Base-by-base conservation (phyloP, 2,797 vertebrate species). In the Brachymystax lenok region DNA sequence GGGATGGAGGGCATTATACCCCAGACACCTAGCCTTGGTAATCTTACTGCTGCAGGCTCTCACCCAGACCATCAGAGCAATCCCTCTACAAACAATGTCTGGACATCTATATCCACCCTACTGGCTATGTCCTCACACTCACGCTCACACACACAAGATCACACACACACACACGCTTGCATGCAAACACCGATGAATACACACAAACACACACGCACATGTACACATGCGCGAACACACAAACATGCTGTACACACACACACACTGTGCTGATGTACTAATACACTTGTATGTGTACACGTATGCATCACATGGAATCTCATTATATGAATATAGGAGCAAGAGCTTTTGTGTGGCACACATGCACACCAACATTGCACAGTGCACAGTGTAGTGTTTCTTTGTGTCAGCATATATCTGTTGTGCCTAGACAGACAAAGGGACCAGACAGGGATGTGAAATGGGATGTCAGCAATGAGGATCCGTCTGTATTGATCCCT, bases 341-440 rank as follows among this genome's bases (percentile, higher is more conserved):
- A 12, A 10, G 24, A 66, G 2, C 10, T 1, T 46, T 46, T 12
- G 40, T 66, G 63, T 27, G 13, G 13, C 13, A 66, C 24, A 51
- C 66, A 17, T 24, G 21, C 73, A 74, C n/a, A 74, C 59, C 64
- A 59, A 67, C 14, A 30, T 12, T 28, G 30, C 21, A 67, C 13
- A 16, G 51, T 3, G 3, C 51, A 54, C 14, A 56, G 88, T 87
- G 85, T 90, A 84, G 77, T 84, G 83, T 92, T 94, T 91, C 88
- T 80, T 75, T 71, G 77, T 84, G 88, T 93, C 91, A 92, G 93
- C 92, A 72, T 90, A 92, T 93, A 86, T 91, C 87, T 85, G 86
- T 77, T 86, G 80, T 80, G 27, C 88, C 80, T 84, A 86, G 88
- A 82, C 85, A 86, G 90, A 88, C 88, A 70, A 73, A 80, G 81